Evolutionary conservation across 2,797 vertebrate genomes (phyloP).

Genomic region (Melanitta fusca): DNA sequence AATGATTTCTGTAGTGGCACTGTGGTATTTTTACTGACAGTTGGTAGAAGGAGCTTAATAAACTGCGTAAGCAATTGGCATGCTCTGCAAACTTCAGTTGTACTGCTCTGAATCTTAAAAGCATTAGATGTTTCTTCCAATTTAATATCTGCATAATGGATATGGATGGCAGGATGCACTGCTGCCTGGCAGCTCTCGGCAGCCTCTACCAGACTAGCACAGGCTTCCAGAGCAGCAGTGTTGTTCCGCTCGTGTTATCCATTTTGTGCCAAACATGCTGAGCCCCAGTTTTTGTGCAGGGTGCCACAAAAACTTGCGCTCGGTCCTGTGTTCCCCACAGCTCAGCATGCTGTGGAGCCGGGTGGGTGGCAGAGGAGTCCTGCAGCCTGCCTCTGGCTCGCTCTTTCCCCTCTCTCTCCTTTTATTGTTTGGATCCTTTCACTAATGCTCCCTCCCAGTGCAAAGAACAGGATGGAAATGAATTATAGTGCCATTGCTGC

Average conservation of each 20-base stretch:
- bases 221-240: not conserved
- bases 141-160: slow-evolving; percentile 55
- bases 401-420: not conserved
- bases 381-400: not conserved
- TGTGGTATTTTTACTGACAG: slow-evolving; percentile 5
- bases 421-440: not conserved
- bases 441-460: slow-evolving; percentile 15
- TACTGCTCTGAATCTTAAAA: slow-evolving; percentile 61
- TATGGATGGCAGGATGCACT: slow-evolving; percentile 17
- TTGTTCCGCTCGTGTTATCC: not conserved
- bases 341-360: not conserved
- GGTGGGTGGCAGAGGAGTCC: slow-evolving; percentile 21
- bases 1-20: not conserved
- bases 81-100: slow-evolving; percentile 36
- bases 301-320: slow-evolving; percentile 19
- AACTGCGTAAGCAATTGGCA: slow-evolving; percentile 23
- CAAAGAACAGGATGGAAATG: not conserved
- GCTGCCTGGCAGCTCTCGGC: slow-evolving; percentile 4
- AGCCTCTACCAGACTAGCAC: not conserved
- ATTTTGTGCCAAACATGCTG: not conserved
- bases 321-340: not conserved
- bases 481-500: slow-evolving; percentile 19
- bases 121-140: slow-evolving; percentile 47
- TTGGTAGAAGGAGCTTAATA: slow-evolving; percentile 47
- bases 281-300: not conserved